Evolutionary conservation across 1,140 invertebrate genomes (phyloP).

Genomic region (Apis cerana): DNA sequence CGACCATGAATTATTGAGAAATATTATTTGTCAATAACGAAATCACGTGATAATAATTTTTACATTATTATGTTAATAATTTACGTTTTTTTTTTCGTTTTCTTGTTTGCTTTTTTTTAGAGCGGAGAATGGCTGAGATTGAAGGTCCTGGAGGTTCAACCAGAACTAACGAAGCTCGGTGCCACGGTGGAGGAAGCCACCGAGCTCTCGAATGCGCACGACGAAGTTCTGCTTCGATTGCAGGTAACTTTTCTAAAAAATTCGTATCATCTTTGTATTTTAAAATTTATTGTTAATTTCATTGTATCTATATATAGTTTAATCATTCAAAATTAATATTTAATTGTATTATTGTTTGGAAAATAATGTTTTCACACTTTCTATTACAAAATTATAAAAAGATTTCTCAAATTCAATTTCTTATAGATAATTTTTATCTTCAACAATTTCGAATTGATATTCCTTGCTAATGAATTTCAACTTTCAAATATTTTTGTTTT

Average conservation of each 20-base stretch:
- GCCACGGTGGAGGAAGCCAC: conserved; percentile 88
- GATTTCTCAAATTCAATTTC: neutral
- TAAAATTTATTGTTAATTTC: neutral
- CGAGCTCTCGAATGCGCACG: conserved; percentile 88
- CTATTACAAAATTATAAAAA: neutral
- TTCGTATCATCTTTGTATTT: neutral
- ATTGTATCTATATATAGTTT: neutral
- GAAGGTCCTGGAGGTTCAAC: conserved; percentile 92
- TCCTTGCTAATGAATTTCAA: too few species aligned
- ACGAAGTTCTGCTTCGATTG: conserved; percentile 91
- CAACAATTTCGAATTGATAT: too few species aligned
- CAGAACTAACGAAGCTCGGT: conserved; percentile 91
- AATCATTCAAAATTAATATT: too few species aligned
- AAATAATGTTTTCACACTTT: too few species aligned
- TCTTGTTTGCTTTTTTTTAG: conserved; percentile 81
- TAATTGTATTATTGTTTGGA: neutral
- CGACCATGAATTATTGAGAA: neutral
- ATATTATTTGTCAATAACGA: neutral
- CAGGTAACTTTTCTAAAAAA: conserved; percentile 82
- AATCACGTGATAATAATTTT: too few species aligned
- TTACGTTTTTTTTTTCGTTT: neutral
- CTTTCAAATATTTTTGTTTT: too few species aligned
- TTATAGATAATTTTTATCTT: too few species aligned
- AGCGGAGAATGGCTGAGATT: conserved; percentile 91
- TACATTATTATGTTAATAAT: too few species aligned